phyloP scores from a whole-genome alignment of 2,888 invertebrate species.

The Drosophila anceps region DNA sequence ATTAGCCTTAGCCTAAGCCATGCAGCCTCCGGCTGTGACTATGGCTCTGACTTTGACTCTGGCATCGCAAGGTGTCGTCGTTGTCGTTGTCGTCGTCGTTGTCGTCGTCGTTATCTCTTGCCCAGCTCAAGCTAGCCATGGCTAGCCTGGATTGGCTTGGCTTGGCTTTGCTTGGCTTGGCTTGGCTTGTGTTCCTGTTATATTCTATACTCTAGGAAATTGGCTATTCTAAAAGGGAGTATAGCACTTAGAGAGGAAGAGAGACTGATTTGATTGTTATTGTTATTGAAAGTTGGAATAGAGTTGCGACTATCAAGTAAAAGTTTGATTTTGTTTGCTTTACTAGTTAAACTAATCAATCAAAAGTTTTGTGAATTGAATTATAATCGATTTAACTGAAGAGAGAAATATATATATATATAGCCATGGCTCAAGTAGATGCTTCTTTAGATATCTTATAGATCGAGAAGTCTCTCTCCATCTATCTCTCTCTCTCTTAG shows the following conservation, averaged over 20 bases:
- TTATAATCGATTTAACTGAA: background rate
- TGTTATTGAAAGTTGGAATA: background rate
- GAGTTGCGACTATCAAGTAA: background rate
- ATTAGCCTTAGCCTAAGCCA: conserved; percentile 38
- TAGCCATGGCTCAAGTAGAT: no score
- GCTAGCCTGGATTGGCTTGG: conserved; percentile 27
- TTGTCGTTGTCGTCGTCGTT: conserved; percentile 47
- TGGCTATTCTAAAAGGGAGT: background rate
- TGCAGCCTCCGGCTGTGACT: conserved; percentile 10
- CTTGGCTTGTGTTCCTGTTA: conserved; percentile 48
- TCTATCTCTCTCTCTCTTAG: background rate
- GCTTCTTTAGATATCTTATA: background rate
- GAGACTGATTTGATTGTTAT: conserved; percentile 1
- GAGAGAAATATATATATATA: background rate
- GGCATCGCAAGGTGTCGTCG: conserved; percentile 71
- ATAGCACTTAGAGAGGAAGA: background rate
- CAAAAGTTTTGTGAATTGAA: background rate
- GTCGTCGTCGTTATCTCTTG: conserved; percentile 46
- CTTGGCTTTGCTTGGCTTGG: conserved; percentile 15
- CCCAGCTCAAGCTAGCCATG: conserved; percentile 27
- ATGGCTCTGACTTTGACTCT: conserved; percentile 23
- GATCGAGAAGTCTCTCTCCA: no score
- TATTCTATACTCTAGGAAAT: conserved; percentile 22
- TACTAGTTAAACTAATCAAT: background rate
- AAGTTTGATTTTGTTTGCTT: background rate